Evolutionary conservation across 2,888 invertebrate genomes (phyloP), one percentile per base, ranked within the genome.

Genomic region (Tillus elongatus): DNA sequence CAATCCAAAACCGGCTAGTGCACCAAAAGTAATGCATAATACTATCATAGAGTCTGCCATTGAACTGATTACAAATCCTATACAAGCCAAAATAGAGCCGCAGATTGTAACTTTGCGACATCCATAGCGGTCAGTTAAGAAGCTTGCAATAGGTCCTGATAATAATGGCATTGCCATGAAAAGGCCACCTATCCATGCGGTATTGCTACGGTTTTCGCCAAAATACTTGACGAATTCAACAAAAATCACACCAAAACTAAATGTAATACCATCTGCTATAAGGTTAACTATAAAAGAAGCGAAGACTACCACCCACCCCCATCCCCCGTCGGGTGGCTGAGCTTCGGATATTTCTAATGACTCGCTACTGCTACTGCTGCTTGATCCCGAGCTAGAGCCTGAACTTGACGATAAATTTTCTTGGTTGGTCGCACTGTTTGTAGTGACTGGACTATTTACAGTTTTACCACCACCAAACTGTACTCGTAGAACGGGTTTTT

Each of bases 241-340:
- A 64, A 77, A 91, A 54, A 93, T 80, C 3, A 92, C 82, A 37
- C 93, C 93, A 63, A 92, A 92, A 45, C 87, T 87, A 67, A 91
- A 90, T 1, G 89, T 89, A 47, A 91, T 80, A 2, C 93, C 93
- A 61, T 93, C 93, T 27, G 89, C 89, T 52, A 93, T 88, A 44
- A 90, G 72, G 61, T 90, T 90, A 44, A 90, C 83, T 68, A 90
- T 73, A 61, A 93, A 92, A 0, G 89, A 82, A 13, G 88, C 88
- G 42, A 82, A 78, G 0, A 92, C 91, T 34, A 93, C 77, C 15
- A 92, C 82, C 92, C 92, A 93, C 3, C 91, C 91, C 83, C 85
- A 91, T 9, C 91, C 90, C 6, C 89, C 90, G 62, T 91, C 90
- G 2, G 88, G 89, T 1, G 84, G 80, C 12, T 78, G 68, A 1